Conservation (phyloP, 2,113 vertebrate genomes). For the Phylloscopus whistleri region DNA sequence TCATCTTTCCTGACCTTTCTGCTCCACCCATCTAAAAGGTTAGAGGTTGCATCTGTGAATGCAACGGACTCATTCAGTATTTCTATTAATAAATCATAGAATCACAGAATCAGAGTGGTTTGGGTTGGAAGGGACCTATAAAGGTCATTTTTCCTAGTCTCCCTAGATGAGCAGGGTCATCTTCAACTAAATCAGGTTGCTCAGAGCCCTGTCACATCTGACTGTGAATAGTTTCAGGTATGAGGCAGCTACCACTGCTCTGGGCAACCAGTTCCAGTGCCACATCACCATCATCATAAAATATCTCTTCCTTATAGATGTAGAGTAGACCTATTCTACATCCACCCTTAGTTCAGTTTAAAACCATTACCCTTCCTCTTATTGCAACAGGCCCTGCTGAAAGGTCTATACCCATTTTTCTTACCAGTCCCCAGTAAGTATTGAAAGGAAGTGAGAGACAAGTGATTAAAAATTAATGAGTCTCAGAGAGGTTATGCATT, state of each 20-base stretch:
- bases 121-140: not conserved
- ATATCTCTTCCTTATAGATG: not conserved
- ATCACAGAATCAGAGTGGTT: not conserved
- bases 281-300: not conserved
- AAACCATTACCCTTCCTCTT: not conserved
- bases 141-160: not conserved
- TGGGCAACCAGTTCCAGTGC: not conserved
- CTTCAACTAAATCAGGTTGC: not conserved
- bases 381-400: not conserved
- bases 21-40: not conserved
- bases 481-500: conserved; percentile 2
- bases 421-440: not conserved
- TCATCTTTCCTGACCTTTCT: not conserved
- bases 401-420: not conserved
- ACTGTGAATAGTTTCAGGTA: not conserved
- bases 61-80: rapidly evolving
- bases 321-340: not conserved
- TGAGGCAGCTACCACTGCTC: not conserved
- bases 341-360: not conserved
- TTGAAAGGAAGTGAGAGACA: not conserved
- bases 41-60: not conserved
- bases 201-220: not conserved
- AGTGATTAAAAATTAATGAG: not conserved
- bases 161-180: not conserved
- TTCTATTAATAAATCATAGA: not conserved